Evolutionary conservation across 1,140 invertebrate genomes (phyloP).

Genomic region (Calephelis virginiensis): DNA sequence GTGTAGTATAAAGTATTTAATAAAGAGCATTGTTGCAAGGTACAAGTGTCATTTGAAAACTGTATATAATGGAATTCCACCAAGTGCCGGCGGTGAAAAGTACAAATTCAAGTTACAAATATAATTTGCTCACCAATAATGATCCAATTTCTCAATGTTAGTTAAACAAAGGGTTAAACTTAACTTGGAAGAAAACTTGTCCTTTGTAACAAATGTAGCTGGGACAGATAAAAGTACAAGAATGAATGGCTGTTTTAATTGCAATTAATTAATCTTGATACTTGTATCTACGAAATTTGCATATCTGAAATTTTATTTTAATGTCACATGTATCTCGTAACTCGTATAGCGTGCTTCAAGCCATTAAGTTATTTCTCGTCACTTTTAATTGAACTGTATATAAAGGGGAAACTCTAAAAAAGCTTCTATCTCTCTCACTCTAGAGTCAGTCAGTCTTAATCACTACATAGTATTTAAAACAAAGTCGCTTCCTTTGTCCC

Average conservation of each 20-base stretch:
- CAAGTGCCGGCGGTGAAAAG: too few relatives aligned
- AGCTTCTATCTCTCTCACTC: neutral
- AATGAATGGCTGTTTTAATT: conserved; percentile 2
- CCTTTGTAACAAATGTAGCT: neutral
- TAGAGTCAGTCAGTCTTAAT: too few relatives aligned
- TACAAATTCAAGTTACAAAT: too few relatives aligned
- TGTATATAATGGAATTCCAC: too few relatives aligned
- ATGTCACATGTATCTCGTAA: neutral
- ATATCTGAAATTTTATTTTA: conserved; percentile 11
- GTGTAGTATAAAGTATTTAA: too few relatives aligned
- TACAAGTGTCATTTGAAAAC: too few relatives aligned
- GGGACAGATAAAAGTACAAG: conserved; percentile 4
- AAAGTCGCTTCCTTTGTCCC: too few relatives aligned
- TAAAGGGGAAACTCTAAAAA: neutral
- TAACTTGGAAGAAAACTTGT: neutral
- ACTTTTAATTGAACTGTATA: conserved; percentile 9
- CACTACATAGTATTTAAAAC: too few relatives aligned
- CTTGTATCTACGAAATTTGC: conserved; percentile 8
- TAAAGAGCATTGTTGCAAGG: too few relatives aligned
- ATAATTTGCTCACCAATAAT: too few relatives aligned
- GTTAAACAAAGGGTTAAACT: neutral
- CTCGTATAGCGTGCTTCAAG: neutral
- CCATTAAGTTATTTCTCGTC: neutral
- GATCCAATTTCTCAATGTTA: neutral
- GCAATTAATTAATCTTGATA: conserved; percentile 33